Base-by-base conservation (phyloP, 2,888 invertebrate genomes). In the Chrysina gloriosa region DNA sequence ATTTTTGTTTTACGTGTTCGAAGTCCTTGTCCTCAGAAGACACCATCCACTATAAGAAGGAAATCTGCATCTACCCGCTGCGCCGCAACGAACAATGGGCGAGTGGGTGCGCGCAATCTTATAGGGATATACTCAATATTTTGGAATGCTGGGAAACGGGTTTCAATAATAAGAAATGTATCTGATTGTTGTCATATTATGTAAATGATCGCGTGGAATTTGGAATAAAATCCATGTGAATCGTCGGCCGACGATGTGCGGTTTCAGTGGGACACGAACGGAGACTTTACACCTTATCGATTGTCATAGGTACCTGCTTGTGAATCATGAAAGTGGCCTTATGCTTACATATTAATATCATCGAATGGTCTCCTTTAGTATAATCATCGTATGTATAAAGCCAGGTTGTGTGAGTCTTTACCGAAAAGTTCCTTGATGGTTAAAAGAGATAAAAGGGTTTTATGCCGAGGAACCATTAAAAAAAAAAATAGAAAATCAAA, bases 161-260 rank as follows among this genome's bases (percentile, higher is more conserved):
- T 77, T 76, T 71, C 73, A 69, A 73, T 75, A 70, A 73, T 75
- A 76, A 74, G 73, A 75, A 75, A 77, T 76, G 75, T 70, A 77
- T 75, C 77, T 74, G 77, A 77, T 77, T 75, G 74, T 75, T 61
- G 58, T 75, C 72, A 75, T 74, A 77, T 75, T 75, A 77, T 77
- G 75, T 73, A 77, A 77, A 77, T 77, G 73, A 74, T 68, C 63
- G 63, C 66, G 48, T 34, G 58, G 66, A 66, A 66, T 66, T 58
- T 56, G 47, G 66, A 66, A 66, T 66, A 58, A 66, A 47, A 66
- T 47, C 58, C 16, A 16, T 61, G 42, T 29, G 58, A 42, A 61
- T 9, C 54, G 54, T 34, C 54, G 54, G 34, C 23, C 27, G 27
- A 6, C 11, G n/a, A 11, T 50, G 9, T 54, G 34, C 34, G 54